Evolutionary conservation across 1,140 invertebrate genomes (phyloP).

Genomic region (Geopemphigus sp.): DNA sequence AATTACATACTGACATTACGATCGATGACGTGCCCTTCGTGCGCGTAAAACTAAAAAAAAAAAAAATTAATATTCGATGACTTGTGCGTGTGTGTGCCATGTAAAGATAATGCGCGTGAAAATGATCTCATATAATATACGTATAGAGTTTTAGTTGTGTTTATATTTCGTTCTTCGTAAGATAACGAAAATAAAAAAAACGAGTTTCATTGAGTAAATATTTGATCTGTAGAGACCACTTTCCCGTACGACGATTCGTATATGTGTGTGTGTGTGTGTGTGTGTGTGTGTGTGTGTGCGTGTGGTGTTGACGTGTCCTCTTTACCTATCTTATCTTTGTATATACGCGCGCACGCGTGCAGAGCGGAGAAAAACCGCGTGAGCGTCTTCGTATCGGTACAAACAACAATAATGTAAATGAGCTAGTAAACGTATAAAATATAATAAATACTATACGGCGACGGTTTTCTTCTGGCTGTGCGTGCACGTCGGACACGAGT

Average conservation of each 20-base stretch:
- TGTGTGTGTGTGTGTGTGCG: too few relatives aligned
- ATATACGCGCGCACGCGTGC: background rate
- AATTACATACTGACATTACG: background rate
- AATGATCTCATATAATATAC: background rate
- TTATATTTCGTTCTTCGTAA: background rate
- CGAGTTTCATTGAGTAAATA: conserved; percentile 40
- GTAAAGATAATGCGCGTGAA: background rate
- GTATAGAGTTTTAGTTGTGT: background rate
- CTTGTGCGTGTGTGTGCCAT: too few relatives aligned
- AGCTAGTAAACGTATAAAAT: background rate
- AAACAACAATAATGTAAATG: background rate
- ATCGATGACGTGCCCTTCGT: background rate
- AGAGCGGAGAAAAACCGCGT: background rate
- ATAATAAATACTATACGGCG: background rate
- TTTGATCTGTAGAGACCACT: conserved; percentile 26
- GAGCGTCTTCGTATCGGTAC: conserved; percentile 1
- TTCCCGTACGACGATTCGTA: background rate
- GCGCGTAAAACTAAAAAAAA: background rate
- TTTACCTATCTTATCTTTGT: conserved; percentile 29
- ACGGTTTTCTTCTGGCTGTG: conserved; percentile 8
- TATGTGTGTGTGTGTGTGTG: too few relatives aligned
- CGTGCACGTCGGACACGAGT: too few relatives aligned
- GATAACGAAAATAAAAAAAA: conserved; percentile 20
- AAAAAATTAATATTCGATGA: background rate
- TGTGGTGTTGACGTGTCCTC: conserved; percentile 19